phyloP scores from a whole-genome alignment of 2,888 invertebrate species.

The Tyria jacobaeae region DNA sequence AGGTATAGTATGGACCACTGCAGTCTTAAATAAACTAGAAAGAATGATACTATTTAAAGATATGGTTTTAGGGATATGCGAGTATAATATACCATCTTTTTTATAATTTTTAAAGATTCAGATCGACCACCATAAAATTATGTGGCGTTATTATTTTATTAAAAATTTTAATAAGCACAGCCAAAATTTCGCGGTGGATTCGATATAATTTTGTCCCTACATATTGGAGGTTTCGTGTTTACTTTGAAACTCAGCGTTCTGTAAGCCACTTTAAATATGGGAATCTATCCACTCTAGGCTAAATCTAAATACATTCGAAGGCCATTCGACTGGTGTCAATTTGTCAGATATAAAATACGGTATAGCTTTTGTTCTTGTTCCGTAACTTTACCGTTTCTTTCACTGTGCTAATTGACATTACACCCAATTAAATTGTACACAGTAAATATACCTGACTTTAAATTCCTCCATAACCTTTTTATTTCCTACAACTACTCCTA shows the following conservation, averaged over 20 bases:
- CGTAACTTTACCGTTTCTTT: background rate
- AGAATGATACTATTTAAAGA: constrained; percentile 49
- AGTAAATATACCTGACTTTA: background rate
- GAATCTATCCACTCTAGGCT: constrained; percentile 34
- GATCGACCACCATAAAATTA: constrained; percentile 63
- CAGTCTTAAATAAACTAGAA: constrained; percentile 54
- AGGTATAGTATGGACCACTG: constrained; percentile 73
- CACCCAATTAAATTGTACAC: background rate
- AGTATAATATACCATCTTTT: constrained; percentile 44
- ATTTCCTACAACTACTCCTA: constrained; percentile 37
- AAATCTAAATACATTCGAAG: constrained; percentile 22
- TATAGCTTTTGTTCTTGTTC: background rate
- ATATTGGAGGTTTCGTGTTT: constrained; percentile 41
- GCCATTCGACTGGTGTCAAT: constrained; percentile 21
- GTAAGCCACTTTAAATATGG: constrained; percentile 40
- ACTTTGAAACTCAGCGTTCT: constrained; percentile 45
- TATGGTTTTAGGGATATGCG: constrained; percentile 67
- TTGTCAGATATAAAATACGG: background rate
- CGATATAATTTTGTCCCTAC: constrained; percentile 67
- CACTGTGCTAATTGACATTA: constrained; percentile 18
- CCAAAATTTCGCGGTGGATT: constrained; percentile 81
- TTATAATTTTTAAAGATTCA: constrained; percentile 41
- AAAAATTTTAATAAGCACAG: constrained; percentile 79
- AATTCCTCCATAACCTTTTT: background rate
- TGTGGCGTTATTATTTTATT: constrained; percentile 54